These are phyloP conservation scores for Syrmaticus mikado DNA, from an alignment of 2,113 vertebrate genomes.

Conservation along the genomic window DNA sequence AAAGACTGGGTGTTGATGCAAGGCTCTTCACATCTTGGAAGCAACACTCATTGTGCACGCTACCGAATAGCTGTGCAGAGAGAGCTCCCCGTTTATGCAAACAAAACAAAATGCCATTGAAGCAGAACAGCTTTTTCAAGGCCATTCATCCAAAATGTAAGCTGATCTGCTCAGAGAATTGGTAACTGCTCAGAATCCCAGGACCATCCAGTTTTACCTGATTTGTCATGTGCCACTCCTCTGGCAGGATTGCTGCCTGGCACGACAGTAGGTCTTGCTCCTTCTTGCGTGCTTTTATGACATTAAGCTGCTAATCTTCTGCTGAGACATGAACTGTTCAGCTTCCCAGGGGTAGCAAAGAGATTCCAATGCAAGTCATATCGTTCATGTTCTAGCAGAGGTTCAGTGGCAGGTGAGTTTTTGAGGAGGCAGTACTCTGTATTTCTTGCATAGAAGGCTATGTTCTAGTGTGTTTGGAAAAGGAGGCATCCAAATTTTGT, in stretches of 20 bases:
- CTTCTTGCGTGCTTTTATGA: accelerated
- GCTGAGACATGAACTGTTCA: background rate
- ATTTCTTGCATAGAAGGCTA: background rate
- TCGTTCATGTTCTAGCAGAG: accelerated
- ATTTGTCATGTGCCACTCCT: constrained; percentile 42
- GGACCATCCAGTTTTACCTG: constrained; percentile 51
- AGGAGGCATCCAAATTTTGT: background rate
- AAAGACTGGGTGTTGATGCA: background rate
- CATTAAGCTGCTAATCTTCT: background rate
- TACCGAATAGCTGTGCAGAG: background rate
- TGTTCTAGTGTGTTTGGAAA: background rate
- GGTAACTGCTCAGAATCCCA: background rate
- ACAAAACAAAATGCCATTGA: background rate
- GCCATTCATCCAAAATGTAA: constrained; percentile 13
- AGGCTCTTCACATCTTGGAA: background rate
- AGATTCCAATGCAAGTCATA: background rate
- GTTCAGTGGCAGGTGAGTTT: background rate
- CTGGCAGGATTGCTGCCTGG: background rate
- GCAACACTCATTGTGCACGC: background rate
- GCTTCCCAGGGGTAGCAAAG: background rate
- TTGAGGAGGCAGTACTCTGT: background rate
- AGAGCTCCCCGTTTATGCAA: background rate
- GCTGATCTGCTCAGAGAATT: background rate
- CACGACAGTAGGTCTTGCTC: background rate
- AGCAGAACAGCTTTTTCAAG: background rate